Evolutionary conservation across 2,113 vertebrate genomes (phyloP).

Genomic region (Gila orcuttii): DNA sequence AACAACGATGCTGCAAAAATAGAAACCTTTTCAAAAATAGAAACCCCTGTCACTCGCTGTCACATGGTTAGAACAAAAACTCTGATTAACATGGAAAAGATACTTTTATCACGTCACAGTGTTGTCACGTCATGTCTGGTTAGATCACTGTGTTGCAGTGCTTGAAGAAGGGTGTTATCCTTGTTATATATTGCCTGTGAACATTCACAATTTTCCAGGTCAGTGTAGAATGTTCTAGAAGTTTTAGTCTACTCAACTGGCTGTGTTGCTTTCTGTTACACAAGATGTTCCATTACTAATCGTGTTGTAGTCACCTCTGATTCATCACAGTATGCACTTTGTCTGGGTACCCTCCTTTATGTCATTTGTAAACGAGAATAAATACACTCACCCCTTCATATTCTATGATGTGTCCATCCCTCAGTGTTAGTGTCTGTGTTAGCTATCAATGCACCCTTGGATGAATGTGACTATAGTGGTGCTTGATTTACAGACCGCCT

Average conservation of each 20-base stretch:
- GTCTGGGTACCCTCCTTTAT: background rate
- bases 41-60: too few species aligned
- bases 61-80: too few species aligned
- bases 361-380: background rate
- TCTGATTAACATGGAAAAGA: too few species aligned
- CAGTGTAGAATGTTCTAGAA: background rate
- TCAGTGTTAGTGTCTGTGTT: background rate
- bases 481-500: slow-evolving; percentile 43
- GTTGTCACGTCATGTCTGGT: too few species aligned
- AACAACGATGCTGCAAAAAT: too few species aligned
- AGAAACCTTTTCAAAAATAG: too few species aligned
- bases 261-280: slow-evolving; percentile 4
- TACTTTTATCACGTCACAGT: too few species aligned
- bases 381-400: background rate
- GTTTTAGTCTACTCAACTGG: background rate
- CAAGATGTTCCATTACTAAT: background rate
- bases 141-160: too few species aligned
- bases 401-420: background rate
- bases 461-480: background rate
- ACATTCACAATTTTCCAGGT: slow-evolving; percentile 1
- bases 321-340: background rate
- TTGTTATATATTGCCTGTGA: slow-evolving; percentile 1
- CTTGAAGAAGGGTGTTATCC: background rate
- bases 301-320: background rate
- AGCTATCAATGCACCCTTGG: background rate